Percentiles rank a stretch among this genome's conserved stretches.
Evolutionary conservation across 2,888 invertebrate genomes (phyloP).

Genomic region (Lepidocyrtoides sp.): DNA sequence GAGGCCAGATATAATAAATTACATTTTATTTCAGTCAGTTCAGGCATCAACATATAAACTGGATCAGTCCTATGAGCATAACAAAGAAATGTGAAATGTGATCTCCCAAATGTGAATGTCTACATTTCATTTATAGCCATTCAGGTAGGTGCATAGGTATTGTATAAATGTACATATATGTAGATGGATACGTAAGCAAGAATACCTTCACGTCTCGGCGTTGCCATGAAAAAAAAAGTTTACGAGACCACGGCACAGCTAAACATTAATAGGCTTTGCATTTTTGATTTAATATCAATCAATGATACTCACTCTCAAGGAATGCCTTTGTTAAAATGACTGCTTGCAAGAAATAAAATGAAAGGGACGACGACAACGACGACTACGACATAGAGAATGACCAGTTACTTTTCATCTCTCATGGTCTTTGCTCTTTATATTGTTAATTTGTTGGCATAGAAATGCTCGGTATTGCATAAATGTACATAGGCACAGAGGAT

Average conservation of each 20-base stretch:
- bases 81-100: not conserved
- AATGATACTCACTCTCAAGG: constrained; percentile 39
- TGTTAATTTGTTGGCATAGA: constrained; percentile 60
- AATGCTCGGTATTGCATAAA: constrained; percentile 33
- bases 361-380: constrained; percentile 67
- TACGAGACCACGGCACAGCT: constrained; percentile 10
- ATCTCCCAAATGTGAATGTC: not conserved
- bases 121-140: not conserved
- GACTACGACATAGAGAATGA: constrained; percentile 44
- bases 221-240: constrained; percentile 10
- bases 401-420: constrained; percentile 74
- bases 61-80: constrained; percentile 27
- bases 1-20: not conserved
- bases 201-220: not conserved
- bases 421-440: constrained; percentile 64
- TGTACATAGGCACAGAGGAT: constrained; percentile 4
- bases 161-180: not conserved
- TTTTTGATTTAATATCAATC: constrained; percentile 48
- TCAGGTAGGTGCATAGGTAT: not conserved
- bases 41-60: constrained; percentile 5
- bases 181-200: not conserved
- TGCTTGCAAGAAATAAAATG: constrained; percentile 44
- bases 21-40: not conserved
- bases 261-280: constrained; percentile 25
- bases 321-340: not conserved